Evolutionary conservation across 2,888 invertebrate species (phyloP).

Genomic region (Ditula angustiorana): DNA sequence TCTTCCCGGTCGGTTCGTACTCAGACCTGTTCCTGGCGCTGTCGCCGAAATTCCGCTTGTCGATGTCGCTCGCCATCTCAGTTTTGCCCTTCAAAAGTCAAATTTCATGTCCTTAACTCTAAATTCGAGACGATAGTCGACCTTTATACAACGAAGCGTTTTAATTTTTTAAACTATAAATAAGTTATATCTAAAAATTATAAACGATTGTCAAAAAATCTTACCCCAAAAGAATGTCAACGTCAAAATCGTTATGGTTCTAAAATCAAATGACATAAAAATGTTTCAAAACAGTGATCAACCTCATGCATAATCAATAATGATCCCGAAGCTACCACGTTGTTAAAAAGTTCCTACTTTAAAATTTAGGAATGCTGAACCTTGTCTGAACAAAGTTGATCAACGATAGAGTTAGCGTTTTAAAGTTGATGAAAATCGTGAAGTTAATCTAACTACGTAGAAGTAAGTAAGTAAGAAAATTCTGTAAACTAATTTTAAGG

Average conservation of each 20-base stretch:
- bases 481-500: no score
- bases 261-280: slow-evolving; percentile 40
- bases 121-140: slow-evolving; percentile 1
- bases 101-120: slow-evolving; percentile 34
- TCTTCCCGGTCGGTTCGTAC: slow-evolving; percentile 54
- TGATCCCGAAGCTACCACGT: not conserved
- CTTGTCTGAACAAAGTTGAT: no score
- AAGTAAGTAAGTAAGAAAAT: no score
- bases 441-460: no score
- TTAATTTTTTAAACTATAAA: slow-evolving; percentile 3
- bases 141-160: slow-evolving; percentile 7
- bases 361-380: not conserved
- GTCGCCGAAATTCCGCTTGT: slow-evolving; percentile 72
- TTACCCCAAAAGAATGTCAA: slow-evolving; percentile 51
- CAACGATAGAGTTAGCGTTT: no score
- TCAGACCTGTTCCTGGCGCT: slow-evolving; percentile 61
- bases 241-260: slow-evolving; percentile 48
- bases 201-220: slow-evolving; percentile 53
- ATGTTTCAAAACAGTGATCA: no score
- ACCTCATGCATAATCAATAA: not conserved
- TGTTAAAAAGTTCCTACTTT: not conserved
- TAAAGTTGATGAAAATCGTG: no score
- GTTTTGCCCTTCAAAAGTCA: slow-evolving; percentile 38
- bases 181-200: slow-evolving; percentile 46
- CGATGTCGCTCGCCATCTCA: slow-evolving; percentile 66